Percentiles rank a stretch among this genome's conserved stretches.
These are phyloP conservation scores for Dicentrarchus labrax DNA, from an alignment of 2,113 vertebrate genomes.

Conservation along the genomic window DNA sequence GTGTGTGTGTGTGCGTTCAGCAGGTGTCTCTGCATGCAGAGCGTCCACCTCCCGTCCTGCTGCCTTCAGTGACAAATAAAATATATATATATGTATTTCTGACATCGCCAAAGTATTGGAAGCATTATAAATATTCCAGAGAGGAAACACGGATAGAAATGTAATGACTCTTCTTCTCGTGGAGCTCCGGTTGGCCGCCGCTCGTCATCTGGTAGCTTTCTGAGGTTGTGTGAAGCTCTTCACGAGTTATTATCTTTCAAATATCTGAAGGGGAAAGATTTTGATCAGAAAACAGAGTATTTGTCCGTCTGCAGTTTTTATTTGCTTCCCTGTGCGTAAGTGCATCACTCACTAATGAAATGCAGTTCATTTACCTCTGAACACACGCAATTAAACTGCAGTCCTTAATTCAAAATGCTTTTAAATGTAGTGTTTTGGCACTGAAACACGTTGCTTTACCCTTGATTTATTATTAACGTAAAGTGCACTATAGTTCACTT, in stretches of 20 bases:
- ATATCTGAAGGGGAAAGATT: background rate
- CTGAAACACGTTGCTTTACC: background rate
- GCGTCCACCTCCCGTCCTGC: background rate
- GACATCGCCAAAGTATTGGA: background rate
- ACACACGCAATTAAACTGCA: background rate
- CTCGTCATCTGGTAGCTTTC: background rate
- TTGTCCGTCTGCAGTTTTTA: background rate
- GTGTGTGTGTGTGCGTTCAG: conserved; percentile 30
- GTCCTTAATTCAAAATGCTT: background rate
- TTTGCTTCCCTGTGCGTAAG: background rate
- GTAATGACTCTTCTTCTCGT: background rate
- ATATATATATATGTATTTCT: background rate
- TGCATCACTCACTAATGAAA: background rate
- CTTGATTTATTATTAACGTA: conserved; percentile 36
- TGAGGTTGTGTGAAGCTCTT: background rate
- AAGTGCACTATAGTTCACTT: conserved; percentile 24
- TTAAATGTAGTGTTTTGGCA: background rate
- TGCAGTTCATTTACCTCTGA: background rate
- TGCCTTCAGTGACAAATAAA: conserved; percentile 10
- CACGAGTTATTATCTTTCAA: background rate
- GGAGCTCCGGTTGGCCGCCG: background rate
- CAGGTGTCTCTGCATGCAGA: conserved; percentile 35
- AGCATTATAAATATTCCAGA: background rate
- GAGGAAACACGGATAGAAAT: background rate
- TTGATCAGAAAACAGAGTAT: background rate